These are phyloP conservation scores for Prionace glauca DNA, from an alignment of 2,797 vertebrate species.

Conservation along the genomic window DNA sequence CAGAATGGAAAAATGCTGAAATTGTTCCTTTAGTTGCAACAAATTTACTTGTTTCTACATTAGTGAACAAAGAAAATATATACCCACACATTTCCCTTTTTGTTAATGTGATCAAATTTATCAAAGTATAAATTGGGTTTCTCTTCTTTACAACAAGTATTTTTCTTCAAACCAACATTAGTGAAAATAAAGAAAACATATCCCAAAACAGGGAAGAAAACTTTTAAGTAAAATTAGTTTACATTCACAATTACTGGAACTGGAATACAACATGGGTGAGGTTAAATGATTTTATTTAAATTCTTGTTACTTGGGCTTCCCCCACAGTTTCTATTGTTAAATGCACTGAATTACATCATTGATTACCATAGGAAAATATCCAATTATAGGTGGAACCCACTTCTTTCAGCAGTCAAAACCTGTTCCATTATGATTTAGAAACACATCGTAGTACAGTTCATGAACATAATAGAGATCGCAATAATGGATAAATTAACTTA, in stretches of 20 bases:
- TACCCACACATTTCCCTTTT: neutral
- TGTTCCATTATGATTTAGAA: neutral
- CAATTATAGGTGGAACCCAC: neutral
- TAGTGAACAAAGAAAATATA: neutral
- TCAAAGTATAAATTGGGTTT: neutral
- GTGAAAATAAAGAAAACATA: neutral
- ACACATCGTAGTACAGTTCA: neutral
- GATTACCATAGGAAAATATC: neutral
- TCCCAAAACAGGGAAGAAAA: neutral
- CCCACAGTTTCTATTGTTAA: neutral
- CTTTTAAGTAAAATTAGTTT: neutral
- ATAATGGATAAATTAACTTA: neutral
- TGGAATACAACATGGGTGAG: neutral
- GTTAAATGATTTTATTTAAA: conserved; percentile 4
- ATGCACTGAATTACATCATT: neutral
- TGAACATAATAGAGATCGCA: neutral
- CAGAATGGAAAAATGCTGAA: neutral
- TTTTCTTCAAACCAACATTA: neutral
- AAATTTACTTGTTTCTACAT: neutral
- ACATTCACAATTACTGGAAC: neutral
- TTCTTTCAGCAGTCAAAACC: neutral
- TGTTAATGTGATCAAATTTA: neutral
- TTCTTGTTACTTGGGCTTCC: neutral
- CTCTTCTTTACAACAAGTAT: too few species aligned
- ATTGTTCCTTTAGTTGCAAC: neutral